These are phyloP conservation scores for Tetramorium simillimum DNA, from an alignment of 1,140 invertebrate genomes.

Conservation along the genomic window DNA sequence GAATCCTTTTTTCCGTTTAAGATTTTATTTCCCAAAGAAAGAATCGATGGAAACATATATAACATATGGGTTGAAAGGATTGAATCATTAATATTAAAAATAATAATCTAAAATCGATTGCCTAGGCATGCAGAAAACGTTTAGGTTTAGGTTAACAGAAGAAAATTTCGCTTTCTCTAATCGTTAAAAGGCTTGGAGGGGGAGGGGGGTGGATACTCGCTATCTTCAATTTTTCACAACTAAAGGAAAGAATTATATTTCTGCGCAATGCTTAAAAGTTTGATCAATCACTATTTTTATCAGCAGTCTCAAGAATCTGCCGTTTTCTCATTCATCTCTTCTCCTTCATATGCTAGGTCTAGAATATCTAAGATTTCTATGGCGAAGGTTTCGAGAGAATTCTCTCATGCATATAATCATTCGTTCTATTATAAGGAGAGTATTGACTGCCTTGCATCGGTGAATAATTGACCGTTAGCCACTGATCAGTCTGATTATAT, in stretches of 20 bases:
- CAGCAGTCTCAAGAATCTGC: neutral
- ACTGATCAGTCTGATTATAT: neutral
- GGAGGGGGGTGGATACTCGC: too few relatives aligned
- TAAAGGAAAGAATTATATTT: neutral
- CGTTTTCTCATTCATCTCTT: neutral
- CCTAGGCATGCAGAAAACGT: neutral
- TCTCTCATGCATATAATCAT: neutral
- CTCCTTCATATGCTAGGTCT: neutral
- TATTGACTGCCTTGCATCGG: neutral
- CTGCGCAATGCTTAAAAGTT: neutral
- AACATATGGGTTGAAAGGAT: too few relatives aligned
- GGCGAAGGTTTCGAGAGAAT: neutral
- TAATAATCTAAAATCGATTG: conserved; percentile 5
- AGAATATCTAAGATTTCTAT: neutral
- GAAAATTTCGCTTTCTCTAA: neutral
- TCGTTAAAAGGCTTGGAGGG: too few relatives aligned
- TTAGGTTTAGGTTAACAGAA: neutral
- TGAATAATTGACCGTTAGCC: neutral
- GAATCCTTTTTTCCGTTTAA: neutral
- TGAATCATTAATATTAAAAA: neutral
- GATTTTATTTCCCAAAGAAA: neutral
- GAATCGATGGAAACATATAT: neutral
- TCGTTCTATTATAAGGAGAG: neutral
- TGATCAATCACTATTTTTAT: neutral
- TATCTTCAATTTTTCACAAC: neutral